These are phyloP conservation scores for Numenius phaeopus DNA, from an alignment of 2,797 vertebrate genomes.

Conservation along the genomic window DNA sequence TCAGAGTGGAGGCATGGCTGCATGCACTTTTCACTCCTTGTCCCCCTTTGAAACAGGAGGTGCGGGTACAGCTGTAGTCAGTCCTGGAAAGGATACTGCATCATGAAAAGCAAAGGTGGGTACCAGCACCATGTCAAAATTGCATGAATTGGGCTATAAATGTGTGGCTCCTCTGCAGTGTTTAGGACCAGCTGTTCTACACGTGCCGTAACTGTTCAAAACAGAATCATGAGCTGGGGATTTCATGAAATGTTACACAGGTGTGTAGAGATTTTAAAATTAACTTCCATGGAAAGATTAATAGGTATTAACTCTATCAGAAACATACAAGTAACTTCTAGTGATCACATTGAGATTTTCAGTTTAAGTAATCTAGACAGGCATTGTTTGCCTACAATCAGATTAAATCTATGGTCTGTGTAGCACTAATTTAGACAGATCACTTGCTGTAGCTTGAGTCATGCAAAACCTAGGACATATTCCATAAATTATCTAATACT, in stretches of 20 bases:
- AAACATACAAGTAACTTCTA: background rate
- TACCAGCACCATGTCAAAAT: background rate
- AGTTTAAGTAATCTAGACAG: slow-evolving; percentile 13
- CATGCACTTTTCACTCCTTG: background rate
- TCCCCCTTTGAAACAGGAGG: background rate
- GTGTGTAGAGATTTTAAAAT: background rate
- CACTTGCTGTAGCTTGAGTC: background rate
- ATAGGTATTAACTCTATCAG: background rate
- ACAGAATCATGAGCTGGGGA: background rate
- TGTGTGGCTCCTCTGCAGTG: background rate
- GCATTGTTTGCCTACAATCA: background rate
- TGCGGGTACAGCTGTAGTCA: background rate
- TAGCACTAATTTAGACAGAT: background rate
- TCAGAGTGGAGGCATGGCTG: background rate
- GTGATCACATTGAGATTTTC: background rate
- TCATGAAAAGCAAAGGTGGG: background rate
- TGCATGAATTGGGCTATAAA: background rate
- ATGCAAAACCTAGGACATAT: background rate
- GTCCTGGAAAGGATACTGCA: background rate
- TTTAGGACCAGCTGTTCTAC: background rate
- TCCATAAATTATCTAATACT: background rate
- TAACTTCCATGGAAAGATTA: background rate
- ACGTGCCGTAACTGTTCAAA: background rate
- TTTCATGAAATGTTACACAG: background rate
- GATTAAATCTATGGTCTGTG: background rate